Base-by-base conservation (phyloP, 2,113 vertebrate genomes). In the pig (Sus scrofa) region DNA sequence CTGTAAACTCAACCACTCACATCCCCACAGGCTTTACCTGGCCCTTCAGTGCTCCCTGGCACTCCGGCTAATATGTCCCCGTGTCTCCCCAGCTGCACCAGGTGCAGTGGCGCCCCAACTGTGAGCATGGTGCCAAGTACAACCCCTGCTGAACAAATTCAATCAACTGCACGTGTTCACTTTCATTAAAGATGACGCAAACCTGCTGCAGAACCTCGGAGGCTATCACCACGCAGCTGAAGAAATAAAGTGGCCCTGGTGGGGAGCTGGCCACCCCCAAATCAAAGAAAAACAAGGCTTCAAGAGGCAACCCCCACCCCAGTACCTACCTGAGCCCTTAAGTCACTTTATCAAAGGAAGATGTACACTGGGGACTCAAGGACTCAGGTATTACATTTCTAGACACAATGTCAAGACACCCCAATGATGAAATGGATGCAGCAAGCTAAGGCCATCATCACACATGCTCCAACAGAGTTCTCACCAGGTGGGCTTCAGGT, bases 11-110 rank as follows among this genome's bases (percentile, higher is more conserved):
- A n/a, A 22, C 65, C 6, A 6, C 27, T 73, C 65, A 9, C 0
- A 0, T 11, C 20, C 26, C 39, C 62, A 10, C 0, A 1, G 50
- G 24, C 26, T 58, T 62, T 54, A 63, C 56, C 50, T 30, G 34
- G 11, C 15, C 39, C 50, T 1, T 15, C 34, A 32, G 56, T 11
- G 34, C 19, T 65, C 26, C 15, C 54, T 3, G 0, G 58, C 1
- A 14, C 26, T 60, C 54, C 83, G 2, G 32, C 15, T 4, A 3
- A 0, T 12, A n/a, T 10, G 22, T 58, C 12, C 50, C 9, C 6
- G 0, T 1, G 2, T 82, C 82, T 90, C 65, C 70, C 63, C 68
- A n/a, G 3, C 30, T 58, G 19, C 34, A 11, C 6, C 0, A 2
- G 73, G 27, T 4, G 30, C 20, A 4, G 1, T 11, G 63, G 34